Base-by-base conservation (phyloP, 2,888 invertebrate species). In the Rhamnusium bicolor region DNA sequence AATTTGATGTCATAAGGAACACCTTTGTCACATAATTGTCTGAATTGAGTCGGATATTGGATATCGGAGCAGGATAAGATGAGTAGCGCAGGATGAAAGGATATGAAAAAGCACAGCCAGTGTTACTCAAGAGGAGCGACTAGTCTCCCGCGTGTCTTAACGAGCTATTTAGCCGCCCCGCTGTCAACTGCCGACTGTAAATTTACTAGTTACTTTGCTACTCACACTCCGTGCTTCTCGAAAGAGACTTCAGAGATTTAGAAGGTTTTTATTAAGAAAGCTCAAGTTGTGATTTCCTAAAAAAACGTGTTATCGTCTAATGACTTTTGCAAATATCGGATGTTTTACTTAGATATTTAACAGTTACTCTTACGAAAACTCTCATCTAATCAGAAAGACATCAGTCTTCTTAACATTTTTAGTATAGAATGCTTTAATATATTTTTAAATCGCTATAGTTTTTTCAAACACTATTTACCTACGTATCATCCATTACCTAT, bases 121-220 rank as follows among this genome's bases (percentile, higher is more conserved):
- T 72, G 75, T 75, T 76, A 75, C 63, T 69, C 74, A 40, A 67
- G 47, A 69, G 65, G 67, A 74, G 65, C 65, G 74, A 72, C 56
- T 61, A 69, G 66, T 74, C 74, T 69, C 74, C 77, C 69, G 83
- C 80, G 79, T 81, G 80, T 81, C 81, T 83, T 83, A 83, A 84
- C 84, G 84, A 84, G 83, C 82, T 83, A 84, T 82, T 84, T 84
- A 83, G 81, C 81, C 82, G 79, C 79, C 80, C 82, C 76, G 79
- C 81, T 80, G 82, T 81, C 82, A 80, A 80, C 79, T 77, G 79
- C 76, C 77, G 77, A 78, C 82, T 80, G 80, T 82, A 82, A 84
- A 84, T 84, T 82, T 80, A 79, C 79, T 79, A 82, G 81, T 79
- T 81, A 82, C 68, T 72, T 62, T 49, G 61, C 63, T 18, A 46